A percentile compares a stretch with the other conserved stretches of the same genome.
These are phyloP conservation scores for Poecilia wingei DNA, from an alignment of 2,797 vertebrate species.

Conservation along the genomic window DNA sequence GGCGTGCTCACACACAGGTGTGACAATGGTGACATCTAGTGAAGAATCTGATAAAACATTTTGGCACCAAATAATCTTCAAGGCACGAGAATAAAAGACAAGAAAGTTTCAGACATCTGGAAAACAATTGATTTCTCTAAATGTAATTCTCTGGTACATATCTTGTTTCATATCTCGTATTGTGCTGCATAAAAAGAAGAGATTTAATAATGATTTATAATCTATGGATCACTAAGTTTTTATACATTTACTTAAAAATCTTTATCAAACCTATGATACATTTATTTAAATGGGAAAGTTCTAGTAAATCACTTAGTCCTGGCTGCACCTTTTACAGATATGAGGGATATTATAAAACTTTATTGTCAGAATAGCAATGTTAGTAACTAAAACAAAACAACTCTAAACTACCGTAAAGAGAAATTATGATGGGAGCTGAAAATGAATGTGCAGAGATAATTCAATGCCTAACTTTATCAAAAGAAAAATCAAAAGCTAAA, in stretches of 20 bases:
- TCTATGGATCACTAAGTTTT: background rate
- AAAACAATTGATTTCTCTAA: background rate
- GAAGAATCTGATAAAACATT: conserved; percentile 43
- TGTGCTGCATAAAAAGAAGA: background rate
- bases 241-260: background rate
- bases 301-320: background rate
- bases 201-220: background rate
- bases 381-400: background rate
- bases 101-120: background rate
- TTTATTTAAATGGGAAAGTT: background rate
- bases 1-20: conserved; percentile 22
- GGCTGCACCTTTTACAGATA: background rate
- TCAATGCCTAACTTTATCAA: background rate
- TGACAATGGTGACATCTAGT: conserved; percentile 70
- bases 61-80: too few relatives aligned
- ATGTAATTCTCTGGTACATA: background rate
- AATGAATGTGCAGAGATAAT: background rate
- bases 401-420: background rate
- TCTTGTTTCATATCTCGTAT: background rate
- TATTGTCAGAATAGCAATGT: background rate
- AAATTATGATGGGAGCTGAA: background rate
- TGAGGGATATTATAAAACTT: background rate
- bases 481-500: background rate
- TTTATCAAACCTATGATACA: background rate
- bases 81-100: background rate